Evolutionary conservation across 30 jellyfish, hydroid and myxozoan genomes (phyloP), one percentile per base, ranked within the genome.

Genomic region (Hydra vulgaris): DNA sequence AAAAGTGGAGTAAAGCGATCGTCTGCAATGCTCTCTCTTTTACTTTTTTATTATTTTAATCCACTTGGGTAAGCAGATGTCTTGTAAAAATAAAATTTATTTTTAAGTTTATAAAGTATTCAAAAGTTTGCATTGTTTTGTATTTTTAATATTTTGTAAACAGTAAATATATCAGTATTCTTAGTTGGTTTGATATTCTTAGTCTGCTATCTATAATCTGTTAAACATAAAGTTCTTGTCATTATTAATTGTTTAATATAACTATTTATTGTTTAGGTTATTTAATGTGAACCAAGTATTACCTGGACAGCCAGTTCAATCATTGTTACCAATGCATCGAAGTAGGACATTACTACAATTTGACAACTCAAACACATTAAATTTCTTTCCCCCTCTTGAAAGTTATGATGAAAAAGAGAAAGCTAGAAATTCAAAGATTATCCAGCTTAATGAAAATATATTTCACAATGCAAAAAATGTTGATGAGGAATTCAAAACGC

Each of bases 271-370:
- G 12, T 40, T 40, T 15, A 23, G 27, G 20, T n/a, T 23, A 17
- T 15, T 53, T 71, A 20, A 22, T 25, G 56, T 22, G 21, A 25
- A 75, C 21, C 24, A 25, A 26, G 4, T 17, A n/a, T 75, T 75
- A 25, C 83, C 73, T 23, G 26, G 17, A 1, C 70, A 26, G 8
- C 53, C 21, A 75, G 61, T 40, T 40, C 61, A 40, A 40, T 40
- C 26, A 4, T 21, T 16, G 71, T 52, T 80, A 15, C 89, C 89
- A 25, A 17, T 68, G 19, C 88, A 87, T 4, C 86, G 79, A 20
- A 84, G 95, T 23, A 87, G 95, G 16, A 54, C 54, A 20, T 69
- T 86, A 7, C 86, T 86, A 4, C 89, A 86, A 68, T 82, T 75
- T 70, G 88, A 81, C 84, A 86, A 81, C 20, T 54, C 80, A 22